These are phyloP conservation scores for Adrianichthys oophorus DNA, from an alignment of 2,797 vertebrate species.

Conservation along the genomic window DNA sequence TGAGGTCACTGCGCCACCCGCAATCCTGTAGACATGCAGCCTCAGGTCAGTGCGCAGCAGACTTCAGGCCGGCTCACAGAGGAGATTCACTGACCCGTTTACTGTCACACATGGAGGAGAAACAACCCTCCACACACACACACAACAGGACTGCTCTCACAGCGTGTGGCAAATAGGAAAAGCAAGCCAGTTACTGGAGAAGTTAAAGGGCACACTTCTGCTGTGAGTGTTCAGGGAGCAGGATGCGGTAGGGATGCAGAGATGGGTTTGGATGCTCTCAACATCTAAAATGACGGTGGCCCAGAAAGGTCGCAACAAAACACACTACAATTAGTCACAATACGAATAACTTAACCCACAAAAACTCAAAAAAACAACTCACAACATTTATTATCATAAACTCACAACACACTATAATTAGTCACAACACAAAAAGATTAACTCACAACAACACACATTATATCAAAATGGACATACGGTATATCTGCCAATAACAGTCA, in stretches of 20 bases:
- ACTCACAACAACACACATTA: too few relatives aligned
- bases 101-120: slow-evolving; percentile 37
- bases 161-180: slow-evolving; percentile 37
- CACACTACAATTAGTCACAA: too few relatives aligned
- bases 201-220: slow-evolving; percentile 27
- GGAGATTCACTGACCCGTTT: slow-evolving; percentile 65
- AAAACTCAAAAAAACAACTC: too few relatives aligned
- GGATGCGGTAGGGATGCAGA: slow-evolving; percentile 13
- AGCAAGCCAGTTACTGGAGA: slow-evolving; percentile 39
- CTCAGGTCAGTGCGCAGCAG: slow-evolving; percentile 63
- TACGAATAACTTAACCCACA: too few relatives aligned
- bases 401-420: too few relatives aligned
- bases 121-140: slow-evolving; percentile 30
- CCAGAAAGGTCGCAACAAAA: too few relatives aligned
- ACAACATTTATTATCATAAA: too few relatives aligned
- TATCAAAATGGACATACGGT: too few relatives aligned
- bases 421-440: too few relatives aligned
- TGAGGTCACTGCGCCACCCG: slow-evolving; percentile 50
- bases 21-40: slow-evolving; percentile 46
- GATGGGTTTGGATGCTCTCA: background rate
- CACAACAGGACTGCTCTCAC: slow-evolving; percentile 24
- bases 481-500: too few relatives aligned
- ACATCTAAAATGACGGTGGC: background rate
- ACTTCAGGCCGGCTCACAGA: slow-evolving; percentile 43
- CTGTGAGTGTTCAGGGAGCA: slow-evolving; percentile 25